Conservation (phyloP, 2,888 invertebrate genomes). For the Hoplodrina ambigua region DNA sequence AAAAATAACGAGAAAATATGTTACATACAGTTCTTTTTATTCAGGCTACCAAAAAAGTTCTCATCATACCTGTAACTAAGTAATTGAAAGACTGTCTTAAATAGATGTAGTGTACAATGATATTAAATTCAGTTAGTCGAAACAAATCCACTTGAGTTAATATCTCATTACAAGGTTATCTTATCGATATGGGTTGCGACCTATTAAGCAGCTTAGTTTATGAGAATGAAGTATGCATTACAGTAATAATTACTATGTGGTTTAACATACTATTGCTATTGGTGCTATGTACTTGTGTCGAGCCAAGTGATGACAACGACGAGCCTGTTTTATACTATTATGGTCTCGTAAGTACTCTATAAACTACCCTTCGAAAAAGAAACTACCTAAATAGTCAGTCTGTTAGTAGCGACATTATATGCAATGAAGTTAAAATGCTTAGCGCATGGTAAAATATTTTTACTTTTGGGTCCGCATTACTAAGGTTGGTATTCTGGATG, state of each 20-base stretch:
- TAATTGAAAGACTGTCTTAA: background rate
- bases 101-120: constrained; percentile 5
- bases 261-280: constrained; percentile 68
- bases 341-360: constrained; percentile 80
- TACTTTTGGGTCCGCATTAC: too few relatives aligned
- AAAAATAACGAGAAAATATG: constrained; percentile 34
- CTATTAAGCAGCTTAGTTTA: constrained; percentile 63
- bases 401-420: background rate
- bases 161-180: constrained; percentile 73
- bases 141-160: constrained; percentile 39
- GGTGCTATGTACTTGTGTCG: constrained; percentile 56
- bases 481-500: too few relatives aligned
- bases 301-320: constrained; percentile 68
- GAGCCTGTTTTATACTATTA: constrained; percentile 83
- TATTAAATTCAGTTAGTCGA: constrained; percentile 7
- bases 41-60: background rate
- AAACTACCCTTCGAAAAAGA: background rate
- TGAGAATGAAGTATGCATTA: constrained; percentile 53
- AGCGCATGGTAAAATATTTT: too few relatives aligned
- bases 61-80: background rate
- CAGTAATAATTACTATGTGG: constrained; percentile 70
- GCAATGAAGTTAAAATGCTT: constrained; percentile 1
- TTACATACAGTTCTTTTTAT: background rate
- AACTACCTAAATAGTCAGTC: background rate
- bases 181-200: constrained; percentile 80